Evolutionary conservation across 1,140 invertebrate genomes (phyloP).

Genomic region (Paracyclopina nana): DNA sequence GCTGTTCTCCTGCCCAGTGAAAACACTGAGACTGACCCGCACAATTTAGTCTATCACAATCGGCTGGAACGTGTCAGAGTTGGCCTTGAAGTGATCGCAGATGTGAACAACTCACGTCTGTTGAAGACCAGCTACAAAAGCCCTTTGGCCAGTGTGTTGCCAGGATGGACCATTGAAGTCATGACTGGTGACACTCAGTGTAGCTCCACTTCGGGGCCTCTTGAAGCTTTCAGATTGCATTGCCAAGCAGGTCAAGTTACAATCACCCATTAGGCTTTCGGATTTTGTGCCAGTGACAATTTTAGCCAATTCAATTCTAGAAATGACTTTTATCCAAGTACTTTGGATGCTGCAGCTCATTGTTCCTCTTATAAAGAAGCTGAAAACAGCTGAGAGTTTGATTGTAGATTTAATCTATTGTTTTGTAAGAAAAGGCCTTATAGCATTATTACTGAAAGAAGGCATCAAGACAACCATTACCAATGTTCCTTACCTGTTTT

Average conservation of each 20-base stretch:
- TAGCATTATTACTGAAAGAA: too few relatives aligned
- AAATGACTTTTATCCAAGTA: too few relatives aligned
- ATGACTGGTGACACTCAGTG: slow-evolving; percentile 4
- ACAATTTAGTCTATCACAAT: slow-evolving; percentile 8
- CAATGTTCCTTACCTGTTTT: too few relatives aligned
- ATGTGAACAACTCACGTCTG: background rate
- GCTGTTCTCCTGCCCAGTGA: slow-evolving; percentile 1
- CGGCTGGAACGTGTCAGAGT: background rate
- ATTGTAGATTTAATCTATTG: too few relatives aligned
- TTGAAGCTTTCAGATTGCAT: slow-evolving; percentile 6
- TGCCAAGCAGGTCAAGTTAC: slow-evolving; percentile 7
- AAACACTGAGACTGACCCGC: background rate
- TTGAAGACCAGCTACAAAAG: background rate
- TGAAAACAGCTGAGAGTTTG: too few relatives aligned
- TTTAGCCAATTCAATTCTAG: too few relatives aligned
- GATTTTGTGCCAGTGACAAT: too few relatives aligned
- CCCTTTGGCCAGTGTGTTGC: background rate
- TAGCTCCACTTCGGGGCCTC: background rate
- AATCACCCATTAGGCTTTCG: too few relatives aligned
- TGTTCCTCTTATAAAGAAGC: too few relatives aligned
- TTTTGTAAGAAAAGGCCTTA: too few relatives aligned
- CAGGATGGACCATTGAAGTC: background rate
- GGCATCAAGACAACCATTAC: too few relatives aligned
- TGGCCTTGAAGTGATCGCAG: background rate
- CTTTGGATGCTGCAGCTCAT: too few relatives aligned